Evolutionary conservation across 1,140 invertebrate genomes (phyloP).

Genomic region (Lucilia cuprina): DNA sequence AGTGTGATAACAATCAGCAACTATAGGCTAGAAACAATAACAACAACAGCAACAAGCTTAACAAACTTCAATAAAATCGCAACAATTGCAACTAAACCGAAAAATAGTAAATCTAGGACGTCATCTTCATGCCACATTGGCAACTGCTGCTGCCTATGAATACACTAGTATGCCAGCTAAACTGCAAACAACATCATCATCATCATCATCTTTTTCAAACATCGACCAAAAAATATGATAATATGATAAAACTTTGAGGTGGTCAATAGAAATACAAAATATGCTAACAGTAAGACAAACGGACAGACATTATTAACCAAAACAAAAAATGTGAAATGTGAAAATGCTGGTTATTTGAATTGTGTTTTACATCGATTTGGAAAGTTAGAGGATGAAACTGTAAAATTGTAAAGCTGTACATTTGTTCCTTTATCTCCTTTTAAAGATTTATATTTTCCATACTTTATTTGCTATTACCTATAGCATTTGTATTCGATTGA

Average conservation of each 20-base stretch:
- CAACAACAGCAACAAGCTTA: not conserved
- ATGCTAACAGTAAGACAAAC: not conserved
- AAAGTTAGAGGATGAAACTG: constrained; percentile 10
- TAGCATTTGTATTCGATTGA: not conserved
- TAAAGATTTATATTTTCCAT: not conserved
- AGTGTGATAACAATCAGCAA: not conserved
- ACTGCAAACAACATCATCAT: not conserved
- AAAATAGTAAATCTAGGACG: constrained; percentile 8
- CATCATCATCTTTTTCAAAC: not conserved
- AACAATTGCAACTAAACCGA: constrained; percentile 10
- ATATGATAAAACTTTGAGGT: constrained; percentile 7
- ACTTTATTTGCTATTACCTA: not conserved
- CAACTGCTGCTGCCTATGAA: not conserved
- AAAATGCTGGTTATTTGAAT: constrained; percentile 1
- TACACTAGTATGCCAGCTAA: not conserved
- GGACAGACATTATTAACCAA: not conserved
- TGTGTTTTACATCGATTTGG: constrained; percentile 13
- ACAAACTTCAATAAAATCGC: constrained; percentile 9
- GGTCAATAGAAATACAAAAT: constrained; percentile 6
- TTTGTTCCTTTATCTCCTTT: not conserved
- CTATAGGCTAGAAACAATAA: not conserved
- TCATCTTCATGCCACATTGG: not conserved
- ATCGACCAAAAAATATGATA: not conserved
- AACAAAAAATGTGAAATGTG: not conserved
- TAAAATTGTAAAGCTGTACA: constrained; percentile 9